Evolutionary conservation across 2,888 invertebrate genomes (phyloP), one percentile per base, ranked within the genome.

Genomic region (Athripsodes cinereus): DNA sequence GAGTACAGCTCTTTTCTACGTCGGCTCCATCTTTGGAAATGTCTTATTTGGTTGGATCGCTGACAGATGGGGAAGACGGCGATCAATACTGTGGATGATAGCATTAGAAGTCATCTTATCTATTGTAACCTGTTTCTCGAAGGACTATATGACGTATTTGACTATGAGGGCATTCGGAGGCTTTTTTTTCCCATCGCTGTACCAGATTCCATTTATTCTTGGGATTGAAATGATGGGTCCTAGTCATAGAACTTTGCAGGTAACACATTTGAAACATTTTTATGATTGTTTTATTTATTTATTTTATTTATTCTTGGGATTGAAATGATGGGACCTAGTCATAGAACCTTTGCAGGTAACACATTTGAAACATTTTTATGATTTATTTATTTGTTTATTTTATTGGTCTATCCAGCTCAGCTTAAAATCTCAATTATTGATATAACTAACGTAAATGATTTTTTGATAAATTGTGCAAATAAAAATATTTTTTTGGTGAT

Each of bases 151-250:
- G 70, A 74, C 77, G 2, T 86, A 84, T 69, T 78, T 81, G 5
- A 76, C 75, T 0, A 68, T 85, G 50, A 75, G 85, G 62, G 78
- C 83, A 3, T 71, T 81, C 50, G 81, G 83, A 50, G 86, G 86
- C 2, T 71, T 84, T 49, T 84, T 84, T 69, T 86, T 86, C 66
- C 85, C 86, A 11, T 84, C 85, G 0, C 69, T 86, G 60, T 86
- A 84, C 67, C 85, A 85, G 68, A 79, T 82, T 66, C 85, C 86
- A 0, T 86, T 85, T 62, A 84, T 86, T 62, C 70, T 86, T 61
- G 84, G 85, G 1, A 70, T 85, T 64, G 85, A 86, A 65, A 67
- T 86, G 61, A 85, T 85, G 84, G 85, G 84, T 0, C 84, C 84
- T 1, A 73, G 75, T 8, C 78, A 79, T 52, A 74, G 85, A 60